Base-by-base conservation (phyloP, 2,888 invertebrate genomes). In the Pristionchus japonicus region DNA sequence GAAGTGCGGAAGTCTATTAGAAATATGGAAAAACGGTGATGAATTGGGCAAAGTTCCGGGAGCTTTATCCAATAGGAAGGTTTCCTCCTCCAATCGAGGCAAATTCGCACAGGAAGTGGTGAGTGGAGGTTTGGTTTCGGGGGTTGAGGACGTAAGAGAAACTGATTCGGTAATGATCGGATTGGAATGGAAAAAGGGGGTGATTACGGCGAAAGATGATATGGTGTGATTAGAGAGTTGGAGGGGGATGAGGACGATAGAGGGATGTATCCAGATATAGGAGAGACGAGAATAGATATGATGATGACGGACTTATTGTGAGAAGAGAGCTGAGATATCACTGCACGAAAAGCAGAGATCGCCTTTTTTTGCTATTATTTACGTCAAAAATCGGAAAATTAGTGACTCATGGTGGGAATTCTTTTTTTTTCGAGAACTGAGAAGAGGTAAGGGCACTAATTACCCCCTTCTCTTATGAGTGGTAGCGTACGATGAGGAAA, bases 1-100 rank as follows among this genome's bases (percentile, higher is more conserved):
- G 77, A 40, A 77, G 77, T 77, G 77, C 43, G 77, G 77, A 77
- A 77, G 40, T 77, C 43, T 77, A 47, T 77, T 47, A 27, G 77
- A 77, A 77, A 77, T 77, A 47, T 77, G 77, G 77, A 27, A 77
- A 77, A 67, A 43, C 47, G 77, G 37, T 37, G 34, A 37, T 70
- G 37, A 70, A 70, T 70, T 31, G 64, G 31, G 34, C 31, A 37
- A 37, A 70, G 37, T 70, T 70, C 70, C 37, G 37, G 34, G 70
- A 34, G 70, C 64, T 27, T 67, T 34, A 31, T 31, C 34, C 0
- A 31, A 15, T 4, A 70, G 13, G 31, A 34, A 31, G 31, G 15
- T 67, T 34, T 67, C 31, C 64, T n/a, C 34, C 57, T 23, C 23
- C n/a, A n/a, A 57, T 57, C 57, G 57, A 17, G 20, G 17, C n/a